phyloP scores from a whole-genome alignment of 30 jellyfish, hydroid and myxozoan species.

The Nemopilema nomurai region DNA sequence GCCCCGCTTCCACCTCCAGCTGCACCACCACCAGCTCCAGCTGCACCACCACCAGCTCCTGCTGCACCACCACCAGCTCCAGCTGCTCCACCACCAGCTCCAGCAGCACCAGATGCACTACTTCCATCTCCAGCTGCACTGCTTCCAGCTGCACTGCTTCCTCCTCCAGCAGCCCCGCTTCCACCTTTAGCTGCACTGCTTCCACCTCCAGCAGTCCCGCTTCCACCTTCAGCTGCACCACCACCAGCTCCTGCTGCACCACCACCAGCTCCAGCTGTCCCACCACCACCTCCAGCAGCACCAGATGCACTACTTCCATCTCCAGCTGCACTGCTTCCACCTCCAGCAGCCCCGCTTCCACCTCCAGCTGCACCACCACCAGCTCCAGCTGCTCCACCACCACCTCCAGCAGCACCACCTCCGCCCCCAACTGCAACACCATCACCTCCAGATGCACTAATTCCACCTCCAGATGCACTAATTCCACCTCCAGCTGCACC shows the following conservation, averaged over 20 bases:
- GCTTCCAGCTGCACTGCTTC: constrained; percentile 6
- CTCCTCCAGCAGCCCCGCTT: constrained; percentile 37
- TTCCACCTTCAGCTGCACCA: not conserved
- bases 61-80: constrained; percentile 11
- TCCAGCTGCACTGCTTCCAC: constrained; percentile 11
- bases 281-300: constrained; percentile 33
- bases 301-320: constrained; percentile 33
- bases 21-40: constrained; percentile 7
- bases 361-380: constrained; percentile 30
- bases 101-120: constrained; percentile 9
- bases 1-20: constrained; percentile 17
- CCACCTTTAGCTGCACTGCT: not conserved
- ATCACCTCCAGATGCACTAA: constrained; percentile 23
- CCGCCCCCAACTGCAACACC: constrained; percentile 48
- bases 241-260: not conserved
- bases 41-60: constrained; percentile 17
- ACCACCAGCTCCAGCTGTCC: not conserved
- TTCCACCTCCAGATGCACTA: constrained; percentile 12
- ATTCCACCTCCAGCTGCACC: constrained; percentile 20
- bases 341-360: constrained; percentile 34
- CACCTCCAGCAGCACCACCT: constrained; percentile 26
- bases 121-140: not conserved
- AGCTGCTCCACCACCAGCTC: constrained; percentile 5
- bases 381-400: constrained; percentile 47
- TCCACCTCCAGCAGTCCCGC: constrained; percentile 9